phyloP scores from a whole-genome alignment of 30 jellyfish, hydroid and myxozoan species.

The Chironex yamaguchii region DNA sequence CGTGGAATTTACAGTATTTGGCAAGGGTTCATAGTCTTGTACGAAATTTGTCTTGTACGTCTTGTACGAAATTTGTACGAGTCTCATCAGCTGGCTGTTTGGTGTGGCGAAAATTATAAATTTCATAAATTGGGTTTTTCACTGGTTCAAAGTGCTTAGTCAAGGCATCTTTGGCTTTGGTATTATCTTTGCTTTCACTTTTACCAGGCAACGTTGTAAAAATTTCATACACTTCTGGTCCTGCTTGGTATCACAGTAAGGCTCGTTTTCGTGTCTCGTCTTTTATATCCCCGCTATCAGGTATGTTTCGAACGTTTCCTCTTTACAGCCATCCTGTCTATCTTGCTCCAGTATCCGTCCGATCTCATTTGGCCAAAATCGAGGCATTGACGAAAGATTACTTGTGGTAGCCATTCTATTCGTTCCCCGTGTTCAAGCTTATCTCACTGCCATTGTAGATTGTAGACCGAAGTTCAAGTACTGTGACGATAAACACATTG shows the following conservation, averaged over 20 bases:
- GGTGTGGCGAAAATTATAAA: constrained; percentile 41
- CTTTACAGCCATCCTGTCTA: constrained; percentile 44
- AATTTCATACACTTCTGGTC: constrained; percentile 48
- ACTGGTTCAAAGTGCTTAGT: constrained; percentile 60
- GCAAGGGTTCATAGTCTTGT: constrained; percentile 1
- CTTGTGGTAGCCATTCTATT: constrained; percentile 60
- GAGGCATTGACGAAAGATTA: constrained; percentile 34
- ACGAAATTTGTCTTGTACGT: not conserved
- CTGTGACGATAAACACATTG: too few relatives aligned
- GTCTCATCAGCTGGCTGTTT: constrained; percentile 36
- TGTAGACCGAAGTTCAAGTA: too few relatives aligned
- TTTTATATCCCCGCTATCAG: constrained; percentile 44
- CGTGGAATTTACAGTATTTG: not conserved
- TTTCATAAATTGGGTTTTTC: constrained; percentile 27
- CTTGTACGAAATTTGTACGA: constrained; percentile 15
- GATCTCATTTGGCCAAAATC: constrained; percentile 45
- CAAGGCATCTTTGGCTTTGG: constrained; percentile 54
- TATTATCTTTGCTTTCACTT: constrained; percentile 27
- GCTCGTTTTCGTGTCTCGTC: constrained; percentile 46
- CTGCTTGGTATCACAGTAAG: constrained; percentile 47
- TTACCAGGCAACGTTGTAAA: constrained; percentile 38
- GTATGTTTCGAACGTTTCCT: constrained; percentile 58
- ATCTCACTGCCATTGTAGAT: too few relatives aligned
- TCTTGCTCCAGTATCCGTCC: constrained; percentile 34
- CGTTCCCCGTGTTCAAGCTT: too few relatives aligned